Percentiles rank a stretch among this genome's conserved stretches.
These are phyloP conservation scores for Megamerina dolium DNA, from an alignment of 2,888 invertebrate species.

Conservation along the genomic window DNA sequence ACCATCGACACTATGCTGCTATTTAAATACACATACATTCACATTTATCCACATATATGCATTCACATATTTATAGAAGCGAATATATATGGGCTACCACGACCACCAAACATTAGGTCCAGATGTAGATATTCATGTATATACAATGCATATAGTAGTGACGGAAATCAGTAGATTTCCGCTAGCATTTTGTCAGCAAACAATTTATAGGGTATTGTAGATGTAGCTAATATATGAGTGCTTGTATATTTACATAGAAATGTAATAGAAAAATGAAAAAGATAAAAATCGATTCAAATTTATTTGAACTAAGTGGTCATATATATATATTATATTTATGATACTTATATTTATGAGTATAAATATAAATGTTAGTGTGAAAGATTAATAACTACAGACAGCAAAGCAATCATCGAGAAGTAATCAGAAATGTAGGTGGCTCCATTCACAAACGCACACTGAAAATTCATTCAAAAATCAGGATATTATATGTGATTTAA, in stretches of 20 bases:
- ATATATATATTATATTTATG: neutral
- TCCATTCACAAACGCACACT: neutral
- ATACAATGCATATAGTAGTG: neutral
- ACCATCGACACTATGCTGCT: no score
- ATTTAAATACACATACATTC: no score
- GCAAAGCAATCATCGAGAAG: no score
- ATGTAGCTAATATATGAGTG: constrained; percentile 1
- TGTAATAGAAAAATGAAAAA: no score
- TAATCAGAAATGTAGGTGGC: constrained; percentile 4
- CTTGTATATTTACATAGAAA: neutral
- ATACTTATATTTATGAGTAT: neutral
- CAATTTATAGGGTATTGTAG: neutral
- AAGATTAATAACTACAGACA: constrained; percentile 6
- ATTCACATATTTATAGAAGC: no score
- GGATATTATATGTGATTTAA: no score
- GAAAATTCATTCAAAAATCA: no score
- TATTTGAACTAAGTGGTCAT: no score
- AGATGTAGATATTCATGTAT: neutral
- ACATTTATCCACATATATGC: no score
- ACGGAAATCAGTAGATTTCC: constrained; percentile 17
- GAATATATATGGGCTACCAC: no score
- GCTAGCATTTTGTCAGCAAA: constrained; percentile 23
- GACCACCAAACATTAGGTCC: no score
- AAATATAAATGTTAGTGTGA: neutral
- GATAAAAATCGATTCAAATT: constrained; percentile 6